Conservation (phyloP, 2,113 vertebrate genomes). For the Sclerurus mexicanus region DNA sequence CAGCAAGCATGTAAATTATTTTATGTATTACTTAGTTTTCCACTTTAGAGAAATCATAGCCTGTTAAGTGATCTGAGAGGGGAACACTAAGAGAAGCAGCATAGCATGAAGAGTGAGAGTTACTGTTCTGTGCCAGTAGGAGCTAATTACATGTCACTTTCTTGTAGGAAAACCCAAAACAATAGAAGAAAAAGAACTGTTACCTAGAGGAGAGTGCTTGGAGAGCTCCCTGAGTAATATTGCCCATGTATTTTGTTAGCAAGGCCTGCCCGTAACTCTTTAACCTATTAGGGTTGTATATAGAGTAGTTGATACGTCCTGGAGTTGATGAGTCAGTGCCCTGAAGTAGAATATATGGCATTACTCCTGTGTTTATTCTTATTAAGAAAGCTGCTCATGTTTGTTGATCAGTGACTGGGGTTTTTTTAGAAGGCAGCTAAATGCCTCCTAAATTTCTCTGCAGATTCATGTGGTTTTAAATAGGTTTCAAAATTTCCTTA, state of each 20-base stretch:
- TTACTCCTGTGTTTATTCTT: neutral
- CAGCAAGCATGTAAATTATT: neutral
- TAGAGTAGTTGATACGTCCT: neutral
- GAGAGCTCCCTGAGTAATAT: neutral
- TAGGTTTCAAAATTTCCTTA: neutral
- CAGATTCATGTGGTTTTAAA: neutral
- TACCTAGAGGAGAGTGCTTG: neutral
- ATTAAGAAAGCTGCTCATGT: neutral
- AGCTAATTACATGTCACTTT: neutral
- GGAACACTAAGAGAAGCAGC: neutral
- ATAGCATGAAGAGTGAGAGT: neutral
- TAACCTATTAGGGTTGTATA: fast-evolving
- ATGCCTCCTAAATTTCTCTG: neutral
- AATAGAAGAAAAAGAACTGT: neutral
- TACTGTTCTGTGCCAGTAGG: neutral
- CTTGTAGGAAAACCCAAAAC: neutral
- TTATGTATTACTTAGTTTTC: neutral
- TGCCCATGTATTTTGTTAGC: neutral
- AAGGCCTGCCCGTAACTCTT: neutral
- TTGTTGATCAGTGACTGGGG: neutral
- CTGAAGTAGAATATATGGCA: neutral
- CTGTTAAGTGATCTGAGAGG: neutral
- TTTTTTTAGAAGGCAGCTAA: neutral
- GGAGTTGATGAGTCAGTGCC: neutral
- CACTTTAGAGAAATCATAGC: neutral